Evolutionary conservation across 2,888 invertebrate species (phyloP), one percentile per base, ranked within the genome.

Genomic region (Lasioglossum figueresi): DNA sequence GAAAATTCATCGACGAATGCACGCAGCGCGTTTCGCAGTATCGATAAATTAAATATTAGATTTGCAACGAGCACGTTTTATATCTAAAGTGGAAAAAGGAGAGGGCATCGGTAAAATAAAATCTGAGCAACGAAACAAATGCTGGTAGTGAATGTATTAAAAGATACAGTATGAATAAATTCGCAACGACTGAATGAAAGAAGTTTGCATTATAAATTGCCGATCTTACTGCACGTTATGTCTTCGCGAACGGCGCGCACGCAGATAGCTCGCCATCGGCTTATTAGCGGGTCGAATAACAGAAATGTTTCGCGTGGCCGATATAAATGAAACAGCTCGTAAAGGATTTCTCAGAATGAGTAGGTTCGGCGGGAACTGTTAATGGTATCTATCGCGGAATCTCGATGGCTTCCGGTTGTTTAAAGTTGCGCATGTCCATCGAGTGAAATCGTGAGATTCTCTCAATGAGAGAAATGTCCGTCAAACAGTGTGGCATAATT

Each of bases 231-330:
- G 31, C 59, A 4, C 59, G 31, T 59, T 14, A 10, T 4, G 16
- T 63, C 16, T 27, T 63, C 31, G 14, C 1, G 31, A 63, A 63
- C 16, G 16, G 27, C 27, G 16, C 27, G 16, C 27, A 63, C 5
- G 27, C 27, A 10, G 27, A 6, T 63, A 63, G 31, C 27, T 63
- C 31, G 16, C n/a, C 10, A 10, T n/a, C 56, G 12, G n/a, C 27
- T 63, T 63, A 63, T 63, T 63, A 63, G 59, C 59, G 1, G 31
- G 59, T 63, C 59, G 59, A 31, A 31, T 63, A 63, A 63, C 59
- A 63, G 14, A 31, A 63, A 63, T 31, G 27, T 31, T 63, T 63
- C 59, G 59, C 59, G 59, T 63, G 27, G 16, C 27, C 59, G 59
- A 63, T 63, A 31, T 27, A 31, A 63, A 63, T 31, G 59, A 63